Percentiles rank a stretch among this genome's conserved stretches.
Conservation (phyloP, 2,113 vertebrate genomes). For the Cyphomyrus plagiostoma region DNA sequence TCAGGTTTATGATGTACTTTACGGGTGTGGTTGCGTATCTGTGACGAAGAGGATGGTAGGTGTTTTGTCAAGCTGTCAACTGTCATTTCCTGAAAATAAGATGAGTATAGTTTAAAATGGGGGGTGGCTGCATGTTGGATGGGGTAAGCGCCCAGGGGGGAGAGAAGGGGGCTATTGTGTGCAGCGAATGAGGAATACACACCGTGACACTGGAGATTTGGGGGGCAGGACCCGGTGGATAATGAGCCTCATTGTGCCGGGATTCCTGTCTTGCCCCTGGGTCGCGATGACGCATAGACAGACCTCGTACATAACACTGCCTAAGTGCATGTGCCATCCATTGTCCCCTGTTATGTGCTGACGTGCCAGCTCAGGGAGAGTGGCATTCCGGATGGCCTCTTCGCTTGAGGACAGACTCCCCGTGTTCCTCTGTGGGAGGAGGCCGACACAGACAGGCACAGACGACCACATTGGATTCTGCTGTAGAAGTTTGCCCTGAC, state of each 20-base stretch:
- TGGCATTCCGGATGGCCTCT: background rate
- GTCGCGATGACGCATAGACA: background rate
- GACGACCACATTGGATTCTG: background rate
- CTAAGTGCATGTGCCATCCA: background rate
- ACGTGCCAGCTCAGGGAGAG: background rate
- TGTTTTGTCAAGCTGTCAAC: background rate
- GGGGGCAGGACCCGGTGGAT: background rate
- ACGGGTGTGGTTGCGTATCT: background rate
- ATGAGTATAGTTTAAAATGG: background rate
- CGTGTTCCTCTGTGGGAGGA: background rate
- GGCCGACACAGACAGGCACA: background rate
- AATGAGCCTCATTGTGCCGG: conserved; percentile 1
- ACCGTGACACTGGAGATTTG: conserved; percentile 16
- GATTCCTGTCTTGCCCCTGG: background rate
- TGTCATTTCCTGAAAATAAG: background rate
- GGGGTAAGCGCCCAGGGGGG: background rate
- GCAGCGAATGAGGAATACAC: background rate
- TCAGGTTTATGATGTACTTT: background rate
- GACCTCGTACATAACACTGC: background rate
- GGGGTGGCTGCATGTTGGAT: background rate
- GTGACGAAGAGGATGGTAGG: background rate
- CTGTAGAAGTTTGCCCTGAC: background rate
- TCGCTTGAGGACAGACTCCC: background rate
- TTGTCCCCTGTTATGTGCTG: background rate
- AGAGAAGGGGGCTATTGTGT: conserved; percentile 18